Base-by-base conservation (phyloP, 1,140 invertebrate genomes). In the Sesamia nonagrioides region DNA sequence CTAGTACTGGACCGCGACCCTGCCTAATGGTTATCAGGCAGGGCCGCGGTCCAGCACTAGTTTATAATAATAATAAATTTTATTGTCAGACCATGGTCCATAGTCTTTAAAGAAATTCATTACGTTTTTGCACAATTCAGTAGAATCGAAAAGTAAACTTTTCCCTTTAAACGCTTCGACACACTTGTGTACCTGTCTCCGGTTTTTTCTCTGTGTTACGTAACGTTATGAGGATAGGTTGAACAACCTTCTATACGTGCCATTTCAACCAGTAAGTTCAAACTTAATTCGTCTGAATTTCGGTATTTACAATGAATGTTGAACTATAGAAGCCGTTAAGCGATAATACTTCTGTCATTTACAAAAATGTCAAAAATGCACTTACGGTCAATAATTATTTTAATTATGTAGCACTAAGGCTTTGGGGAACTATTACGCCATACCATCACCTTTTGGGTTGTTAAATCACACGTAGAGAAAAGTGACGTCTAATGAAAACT, bases 231-330 rank as follows among this genome's bases (percentile, higher is more conserved):
- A 60, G 15, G 27, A 21, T 60, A 27, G 33, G 56, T 60, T 54
- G 11, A 60, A 60, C 56, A 60, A 60, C 27, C 56, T 60, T 35
- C 56, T 33, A 33, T 27, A 58, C 54, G 54, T 58, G 54, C 4
- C 18, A 17, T 60, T 56, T 1, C 7, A 27, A n/a, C 21, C 8
- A 56, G 17, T 56, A 1, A 27, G 27, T n/a, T 0, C 15, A 18
- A 60, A 15, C 27, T 60, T 33, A 35, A 60, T 3, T 60, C 45
- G 27, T 33, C 21, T 58, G 56, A 58, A 13, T 6, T 60, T 35
- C 15, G 35, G 13, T 35, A 60, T 35, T 60, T 33, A 15, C 56
- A 60, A 60, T 60, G 15, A 60, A 35, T 60, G 35, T 60, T n/a
- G 56, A 2, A 15, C 6, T 27, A 60, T 60, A 35, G 15, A 33